A percentile compares a stretch with the other conserved stretches of the same genome.
Conservation (phyloP, 2,797 vertebrate species). For the Typhlichthys subterraneus region DNA sequence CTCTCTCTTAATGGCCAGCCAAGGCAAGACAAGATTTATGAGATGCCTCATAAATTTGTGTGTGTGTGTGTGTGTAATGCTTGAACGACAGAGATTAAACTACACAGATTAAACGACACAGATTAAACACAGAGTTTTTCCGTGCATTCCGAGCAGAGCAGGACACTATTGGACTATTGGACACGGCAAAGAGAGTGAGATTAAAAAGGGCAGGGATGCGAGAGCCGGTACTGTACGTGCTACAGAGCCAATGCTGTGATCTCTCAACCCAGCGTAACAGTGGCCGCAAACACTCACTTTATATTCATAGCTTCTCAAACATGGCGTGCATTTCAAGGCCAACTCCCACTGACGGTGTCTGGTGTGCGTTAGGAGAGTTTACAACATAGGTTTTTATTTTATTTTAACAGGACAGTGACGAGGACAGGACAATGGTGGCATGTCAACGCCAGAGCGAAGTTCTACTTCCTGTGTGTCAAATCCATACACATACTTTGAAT, state of each 20-base stretch:
- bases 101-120: conserved; percentile 29
- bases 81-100: conserved; percentile 50
- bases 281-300: conserved; percentile 42
- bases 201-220: conserved; percentile 53
- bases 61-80: conserved; percentile 37
- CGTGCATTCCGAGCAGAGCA: conserved; percentile 23
- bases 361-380: no score
- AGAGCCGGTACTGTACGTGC: conserved; percentile 46
- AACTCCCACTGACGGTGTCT: no score
- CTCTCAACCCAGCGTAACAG: conserved; percentile 58
- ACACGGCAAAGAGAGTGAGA: conserved; percentile 54
- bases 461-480: no score
- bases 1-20: not conserved
- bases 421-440: no score
- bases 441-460: no score
- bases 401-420: no score
- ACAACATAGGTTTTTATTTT: no score
- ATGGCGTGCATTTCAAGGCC: not conserved
- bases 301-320: conserved; percentile 58
- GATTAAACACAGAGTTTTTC: conserved; percentile 54
- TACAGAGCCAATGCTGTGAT: conserved; percentile 45
- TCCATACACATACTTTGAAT: no score
- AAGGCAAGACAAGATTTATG: no score
- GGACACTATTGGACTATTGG: conserved; percentile 28
- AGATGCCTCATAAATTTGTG: conserved; percentile 33